Evolutionary conservation across 1,140 invertebrate species (phyloP).

Genomic region (Schlechtendalia chinensis): DNA sequence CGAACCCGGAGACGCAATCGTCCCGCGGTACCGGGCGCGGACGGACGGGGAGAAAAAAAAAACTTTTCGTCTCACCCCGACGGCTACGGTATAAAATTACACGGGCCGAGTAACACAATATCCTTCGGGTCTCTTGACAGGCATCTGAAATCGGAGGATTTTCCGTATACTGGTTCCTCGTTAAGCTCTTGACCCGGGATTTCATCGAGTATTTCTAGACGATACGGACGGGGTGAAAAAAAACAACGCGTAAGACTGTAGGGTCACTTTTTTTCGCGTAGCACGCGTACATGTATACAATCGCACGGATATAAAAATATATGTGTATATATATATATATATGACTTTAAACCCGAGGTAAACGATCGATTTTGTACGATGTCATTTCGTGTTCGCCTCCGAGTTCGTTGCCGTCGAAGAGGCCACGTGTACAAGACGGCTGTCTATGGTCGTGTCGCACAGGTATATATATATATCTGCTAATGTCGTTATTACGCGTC

Average conservation of each 20-base stretch:
- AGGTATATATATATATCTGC: too few relatives aligned
- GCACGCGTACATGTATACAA: conserved; percentile 2
- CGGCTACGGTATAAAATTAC: conserved; percentile 27
- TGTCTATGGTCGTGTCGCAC: too few relatives aligned
- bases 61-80: conserved; percentile 10
- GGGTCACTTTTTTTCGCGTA: conserved; percentile 37
- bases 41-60: not conserved
- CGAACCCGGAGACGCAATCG: not conserved
- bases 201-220: conserved; percentile 24
- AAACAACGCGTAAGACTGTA: not conserved
- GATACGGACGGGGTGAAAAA: not conserved
- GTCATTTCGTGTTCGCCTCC: not conserved
- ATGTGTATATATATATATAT: too few relatives aligned
- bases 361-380: conserved; percentile 45
- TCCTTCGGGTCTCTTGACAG: conserved; percentile 46
- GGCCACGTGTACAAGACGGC: too few relatives aligned
- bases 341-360: not conserved
- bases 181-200: conserved; percentile 50
- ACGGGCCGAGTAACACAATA: conserved; percentile 40
- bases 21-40: not conserved
- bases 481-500: too few relatives aligned
- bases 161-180: conserved; percentile 7
- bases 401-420: not conserved
- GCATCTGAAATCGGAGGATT: conserved; percentile 48
- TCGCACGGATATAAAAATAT: conserved; percentile 33